Evolutionary conservation across 2,113 vertebrate species (phyloP).

Genomic region (Austrofundulus limnaeus): DNA sequence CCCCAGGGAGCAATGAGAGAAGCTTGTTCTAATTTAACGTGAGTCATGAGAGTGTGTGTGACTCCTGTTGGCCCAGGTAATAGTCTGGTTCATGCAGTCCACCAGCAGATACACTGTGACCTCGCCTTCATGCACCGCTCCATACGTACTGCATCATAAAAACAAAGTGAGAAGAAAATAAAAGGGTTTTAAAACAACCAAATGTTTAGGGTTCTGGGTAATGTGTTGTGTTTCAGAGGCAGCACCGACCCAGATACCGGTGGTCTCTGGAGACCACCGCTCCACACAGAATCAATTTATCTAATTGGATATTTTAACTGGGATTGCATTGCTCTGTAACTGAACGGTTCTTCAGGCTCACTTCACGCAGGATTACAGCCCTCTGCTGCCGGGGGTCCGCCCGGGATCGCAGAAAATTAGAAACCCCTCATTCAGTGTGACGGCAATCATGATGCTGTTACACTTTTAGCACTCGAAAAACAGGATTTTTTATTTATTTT

Average conservation of each 20-base stretch:
- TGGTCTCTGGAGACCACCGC: conserved; percentile 38
- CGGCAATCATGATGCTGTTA: no score
- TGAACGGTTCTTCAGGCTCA: conserved; percentile 14
- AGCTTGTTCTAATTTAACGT: conserved; percentile 53
- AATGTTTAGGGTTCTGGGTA: not conserved
- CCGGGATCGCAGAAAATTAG: no score
- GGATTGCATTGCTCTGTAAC: conserved; percentile 14
- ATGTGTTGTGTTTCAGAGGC: conserved; percentile 8
- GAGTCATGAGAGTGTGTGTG: conserved; percentile 53
- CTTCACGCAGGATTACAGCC: no score
- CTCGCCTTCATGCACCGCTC: conserved; percentile 5
- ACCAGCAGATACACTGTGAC: conserved; percentile 16
- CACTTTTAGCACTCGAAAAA: no score
- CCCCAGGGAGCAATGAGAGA: conserved; percentile 56
- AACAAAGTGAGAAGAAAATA: not conserved
- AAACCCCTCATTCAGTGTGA: no score
- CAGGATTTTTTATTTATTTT: no score
- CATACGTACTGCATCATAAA: not conserved
- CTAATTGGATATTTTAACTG: conserved; percentile 49
- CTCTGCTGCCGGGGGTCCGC: no score
- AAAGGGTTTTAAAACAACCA: not conserved
- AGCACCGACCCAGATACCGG: conserved; percentile 42
- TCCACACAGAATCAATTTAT: conserved; percentile 39
- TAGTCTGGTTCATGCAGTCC: conserved; percentile 29
- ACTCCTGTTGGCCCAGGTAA: conserved; percentile 47